Base-by-base conservation (phyloP, 2,888 invertebrate genomes). In the Eristalis intricaria region DNA sequence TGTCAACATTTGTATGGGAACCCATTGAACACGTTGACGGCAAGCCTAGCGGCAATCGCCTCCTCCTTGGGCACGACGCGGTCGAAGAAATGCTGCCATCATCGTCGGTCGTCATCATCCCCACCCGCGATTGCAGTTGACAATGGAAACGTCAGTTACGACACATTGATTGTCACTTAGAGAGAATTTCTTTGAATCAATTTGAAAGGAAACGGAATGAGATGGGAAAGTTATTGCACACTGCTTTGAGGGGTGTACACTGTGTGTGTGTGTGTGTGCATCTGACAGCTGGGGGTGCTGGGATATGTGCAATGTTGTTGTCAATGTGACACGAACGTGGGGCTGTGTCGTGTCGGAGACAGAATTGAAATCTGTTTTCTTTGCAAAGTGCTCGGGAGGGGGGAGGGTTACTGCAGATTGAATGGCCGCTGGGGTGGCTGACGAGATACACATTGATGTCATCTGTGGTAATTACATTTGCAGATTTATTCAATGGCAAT, bases 101-200 rank as follows among this genome's bases (percentile, higher is more conserved):
- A 71, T 65, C 79, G 32, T 29, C 29, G 29, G 29, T 29, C 29
- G 8, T 32, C 32, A 10, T 32, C 32, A 8, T 32, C 1, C 7
- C 8, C 32, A 4, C 7, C 69, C 74, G n/a, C 64, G 69, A 84
- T 84, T 81, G 76, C 81, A 81, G 71, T 76, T 81, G 84, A 81
- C 76, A 85, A 81, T 85, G 76, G 64, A 81, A 81, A 76, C 81
- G 35, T 85, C 84, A 80, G 40, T 50, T 35, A 43, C 75, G 56
- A 76, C 84, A 85, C 81, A 68, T 76, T 80, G 76, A 81, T 85
- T 81, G 84, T 71, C 84, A 85, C 43, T 76, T 63, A 35, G 26
- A 68, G 65, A 81, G 70, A 56, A n/a, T 68, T 73, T 43, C 56
- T 80, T 71, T 75, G 84, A 80, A 80, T 70, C 43, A 66, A 75